Evolutionary conservation across 2,888 invertebrate species (phyloP), one percentile per base, ranked within the genome.

Genomic region (Caenorhabditis sulstoni): DNA sequence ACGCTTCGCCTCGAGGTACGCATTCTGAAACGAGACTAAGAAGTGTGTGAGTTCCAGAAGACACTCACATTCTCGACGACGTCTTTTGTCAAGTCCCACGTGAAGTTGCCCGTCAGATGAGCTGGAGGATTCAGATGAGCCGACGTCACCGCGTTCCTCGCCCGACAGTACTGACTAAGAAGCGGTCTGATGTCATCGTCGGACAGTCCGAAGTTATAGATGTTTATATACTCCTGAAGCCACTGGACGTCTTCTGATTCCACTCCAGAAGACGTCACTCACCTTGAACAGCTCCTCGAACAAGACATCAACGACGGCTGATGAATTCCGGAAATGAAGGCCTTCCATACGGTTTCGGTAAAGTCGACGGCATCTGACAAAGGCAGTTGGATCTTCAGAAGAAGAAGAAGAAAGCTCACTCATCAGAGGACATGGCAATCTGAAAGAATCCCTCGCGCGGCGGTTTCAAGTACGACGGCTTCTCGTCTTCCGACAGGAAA

Each of bases 61-160:
- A 22, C 16, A 35, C n/a, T 57, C 47, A 67, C 68, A 37, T 68
- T 68, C 16, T 68, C 59, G 12, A 35, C 29, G 14, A 37, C 22
- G 3, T 18, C 5, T 14, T 37, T 11, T 11, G 45, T 39, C 47
- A 70, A 53, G 37, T 62, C 23, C 70, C 61, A 70, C 3, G 70
- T 57, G 49, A 37, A 71, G 22, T 64, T 71, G 16, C 62, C 62
- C 7, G n/a, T 47, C 9, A 71, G n/a, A 49, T 44, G 3, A 0
- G 55, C 0, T 4, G 57, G 62, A 8, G 71, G 64, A 8, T 20
- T 57, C 57, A 62, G 39, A n/a, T 16, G 4, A 39, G 16, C 49
- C 44, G 52, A 23, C 44, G 29, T 29, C 53, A 22, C 47, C 18
- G 16, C 22, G 8, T 14, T 61, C 8, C 50, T 71, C n/a, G 49